A percentile compares a stretch with the other conserved stretches of the same genome.
phyloP scores from a whole-genome alignment of 1,140 invertebrate species.

The Pseudomyrmex sp. region DNA sequence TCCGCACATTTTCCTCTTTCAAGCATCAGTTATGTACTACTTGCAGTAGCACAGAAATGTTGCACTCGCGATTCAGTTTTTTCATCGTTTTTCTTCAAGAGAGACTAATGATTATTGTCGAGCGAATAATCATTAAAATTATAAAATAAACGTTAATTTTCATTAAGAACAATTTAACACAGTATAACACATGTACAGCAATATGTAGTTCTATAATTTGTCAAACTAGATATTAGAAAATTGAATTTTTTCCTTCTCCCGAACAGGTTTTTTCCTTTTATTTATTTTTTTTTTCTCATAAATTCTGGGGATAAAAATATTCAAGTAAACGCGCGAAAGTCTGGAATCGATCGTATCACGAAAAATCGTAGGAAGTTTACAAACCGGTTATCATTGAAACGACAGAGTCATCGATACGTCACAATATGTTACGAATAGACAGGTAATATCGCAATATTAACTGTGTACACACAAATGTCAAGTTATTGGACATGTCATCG shows the following conservation, averaged over 20 bases:
- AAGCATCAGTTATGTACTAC: constrained; percentile 18
- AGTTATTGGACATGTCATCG: background rate
- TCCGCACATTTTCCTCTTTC: constrained; percentile 28
- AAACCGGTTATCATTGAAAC: constrained; percentile 31
- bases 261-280: background rate
- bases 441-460: background rate
- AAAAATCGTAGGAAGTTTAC: background rate
- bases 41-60: constrained; percentile 14
- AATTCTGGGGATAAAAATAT: constrained; percentile 8
- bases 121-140: background rate
- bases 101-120: background rate
- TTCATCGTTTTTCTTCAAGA: background rate
- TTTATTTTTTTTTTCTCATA: background rate
- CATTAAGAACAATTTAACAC: constrained; percentile 4
- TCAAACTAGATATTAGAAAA: constrained; percentile 61
- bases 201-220: constrained; percentile 33
- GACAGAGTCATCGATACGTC: background rate
- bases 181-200: background rate
- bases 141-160: background rate
- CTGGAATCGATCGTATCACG: background rate
- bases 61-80: background rate
- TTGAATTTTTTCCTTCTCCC: background rate
- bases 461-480: background rate
- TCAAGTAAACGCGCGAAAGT: background rate
- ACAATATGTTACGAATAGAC: background rate